Base-by-base conservation (phyloP, 1,140 invertebrate species). In the Drosophila triauraria region DNA sequence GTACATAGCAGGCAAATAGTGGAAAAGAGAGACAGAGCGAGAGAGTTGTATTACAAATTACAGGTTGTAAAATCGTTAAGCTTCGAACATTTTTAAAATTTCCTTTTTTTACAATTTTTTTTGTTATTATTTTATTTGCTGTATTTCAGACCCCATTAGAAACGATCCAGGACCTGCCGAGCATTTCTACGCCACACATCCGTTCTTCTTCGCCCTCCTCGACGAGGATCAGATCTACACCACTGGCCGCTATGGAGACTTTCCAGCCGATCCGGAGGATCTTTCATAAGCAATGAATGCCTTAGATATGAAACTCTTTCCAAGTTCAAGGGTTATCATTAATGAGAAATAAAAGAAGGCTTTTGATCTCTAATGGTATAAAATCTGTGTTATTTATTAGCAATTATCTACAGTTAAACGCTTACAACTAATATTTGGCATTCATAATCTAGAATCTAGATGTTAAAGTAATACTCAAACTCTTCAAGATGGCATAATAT, bases 181-280 rank as follows among this genome's bases (percentile, higher is more conserved):
- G 10, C 51, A 65, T 32, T 65, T 65, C n/a, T 46, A 25, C 35
- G 42, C 62, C 10, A 25, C 53, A 6, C 63, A 65, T 47, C 63
- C 53, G 2, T 65, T 48, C 23, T 65, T 65, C 32, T 65, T 65
- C 12, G 62, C 53, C 10, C n/a, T 65, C 30, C 20, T 65, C 5
- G 63, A 65, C 43, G 32, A 58, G 8, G 4, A 20, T 1, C 46
- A 47, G 30, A 38, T 65, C n/a, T 47, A 58, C 27, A 30, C 54
- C 23, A 65, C 53, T 1, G 63, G 53, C 25, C 53, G 63, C 15
- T 65, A 58, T 38, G 63, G 53, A 27, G 17, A 56, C 12, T n/a
- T 64, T n/a, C 1, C 12, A 3, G 59, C 13, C 7, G 20, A 35
- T 12, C 59, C 59, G 8, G 58, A 62, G 32, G 43, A 50, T 38